Evolutionary conservation across 2,113 vertebrate genomes (phyloP).

Genomic region (Penelope pileata): DNA sequence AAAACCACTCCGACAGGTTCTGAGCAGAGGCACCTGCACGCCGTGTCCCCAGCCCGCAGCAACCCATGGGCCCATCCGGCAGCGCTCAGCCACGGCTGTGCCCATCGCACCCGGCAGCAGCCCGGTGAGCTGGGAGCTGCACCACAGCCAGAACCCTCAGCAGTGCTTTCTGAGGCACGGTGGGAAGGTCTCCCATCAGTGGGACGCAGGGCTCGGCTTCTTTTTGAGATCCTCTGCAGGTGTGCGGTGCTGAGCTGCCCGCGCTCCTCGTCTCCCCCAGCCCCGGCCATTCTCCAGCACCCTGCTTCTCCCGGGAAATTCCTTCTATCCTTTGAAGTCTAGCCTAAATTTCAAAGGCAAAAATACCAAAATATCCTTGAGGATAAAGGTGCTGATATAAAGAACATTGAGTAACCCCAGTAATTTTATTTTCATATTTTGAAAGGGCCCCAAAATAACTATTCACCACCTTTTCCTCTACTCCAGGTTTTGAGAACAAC

Average conservation of each 20-base stretch:
- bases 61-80: rapidly evolving
- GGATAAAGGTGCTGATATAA: conserved; percentile 43
- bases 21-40: neutral
- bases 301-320: neutral
- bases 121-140: neutral
- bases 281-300: neutral
- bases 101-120: neutral
- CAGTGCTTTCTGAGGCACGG: neutral
- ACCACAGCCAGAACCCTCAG: neutral
- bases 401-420: conserved; percentile 26
- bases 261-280: neutral
- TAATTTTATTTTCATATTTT: conserved; percentile 57
- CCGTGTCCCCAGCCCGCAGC: neutral
- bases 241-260: neutral
- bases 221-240: neutral
- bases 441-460: conserved; percentile 51
- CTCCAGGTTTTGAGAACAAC: conserved; percentile 44
- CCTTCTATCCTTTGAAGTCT: conserved; percentile 7
- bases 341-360: conserved; percentile 39
- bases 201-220: neutral
- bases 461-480: conserved; percentile 56
- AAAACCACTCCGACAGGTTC: neutral
- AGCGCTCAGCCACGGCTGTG: neutral
- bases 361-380: conserved; percentile 43
- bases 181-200: neutral